Conservation (phyloP, 2,888 invertebrate genomes). For the Caenorhabditis afra region DNA sequence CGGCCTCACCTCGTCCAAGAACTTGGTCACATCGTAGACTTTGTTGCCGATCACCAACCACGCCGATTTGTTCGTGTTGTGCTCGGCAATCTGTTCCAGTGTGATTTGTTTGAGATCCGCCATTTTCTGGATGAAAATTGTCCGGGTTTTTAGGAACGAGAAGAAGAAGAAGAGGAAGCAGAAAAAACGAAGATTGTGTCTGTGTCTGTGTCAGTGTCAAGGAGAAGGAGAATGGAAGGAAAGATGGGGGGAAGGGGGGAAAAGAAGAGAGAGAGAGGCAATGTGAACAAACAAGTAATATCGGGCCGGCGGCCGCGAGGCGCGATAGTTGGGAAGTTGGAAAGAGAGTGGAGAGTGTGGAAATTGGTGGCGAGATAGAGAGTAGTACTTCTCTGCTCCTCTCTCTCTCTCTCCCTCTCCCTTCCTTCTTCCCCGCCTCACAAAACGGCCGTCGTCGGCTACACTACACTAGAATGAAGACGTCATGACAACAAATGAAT, state of each 20-base stretch:
- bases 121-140: constrained; percentile 24
- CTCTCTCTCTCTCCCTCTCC: too few species aligned
- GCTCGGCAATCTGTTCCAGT: constrained; percentile 74
- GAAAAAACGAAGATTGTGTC: too few species aligned
- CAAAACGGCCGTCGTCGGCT: too few species aligned
- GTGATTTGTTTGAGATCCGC: constrained; percentile 56
- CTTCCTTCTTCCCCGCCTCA: too few species aligned
- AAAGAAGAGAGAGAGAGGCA: constrained; percentile 16
- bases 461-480: too few species aligned
- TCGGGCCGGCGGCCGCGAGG: neutral
- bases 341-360: constrained; percentile 8
- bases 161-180: neutral
- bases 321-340: neutral
- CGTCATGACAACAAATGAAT: too few species aligned
- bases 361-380: neutral
- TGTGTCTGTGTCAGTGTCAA: constrained; percentile 4
- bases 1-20: constrained; percentile 76
- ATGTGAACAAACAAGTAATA: constrained; percentile 51
- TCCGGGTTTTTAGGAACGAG: neutral
- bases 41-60: constrained; percentile 80
- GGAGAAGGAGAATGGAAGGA: neutral
- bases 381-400: neutral
- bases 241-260: neutral
- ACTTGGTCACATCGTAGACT: constrained; percentile 80
- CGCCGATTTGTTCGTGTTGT: constrained; percentile 74